A percentile compares a stretch with the other conserved stretches of the same genome.
These are phyloP conservation scores for Drosophila kuntzei DNA, from an alignment of 2,888 invertebrate species.

Conservation along the genomic window DNA sequence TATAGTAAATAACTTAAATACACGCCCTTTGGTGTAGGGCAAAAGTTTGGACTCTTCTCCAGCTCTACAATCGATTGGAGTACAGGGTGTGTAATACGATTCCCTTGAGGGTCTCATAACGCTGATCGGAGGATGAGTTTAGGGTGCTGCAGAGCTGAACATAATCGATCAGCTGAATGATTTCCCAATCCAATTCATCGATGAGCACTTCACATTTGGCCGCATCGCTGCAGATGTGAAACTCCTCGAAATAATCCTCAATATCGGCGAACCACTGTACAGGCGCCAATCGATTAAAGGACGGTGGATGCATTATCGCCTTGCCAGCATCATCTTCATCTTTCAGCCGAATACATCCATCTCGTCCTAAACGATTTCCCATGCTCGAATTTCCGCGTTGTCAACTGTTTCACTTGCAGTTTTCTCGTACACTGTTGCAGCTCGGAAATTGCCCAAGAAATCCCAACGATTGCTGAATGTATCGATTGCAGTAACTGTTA, in stretches of 20 bases:
- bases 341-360: not conserved
- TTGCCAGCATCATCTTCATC: not conserved
- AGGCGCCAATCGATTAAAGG: constrained; percentile 27
- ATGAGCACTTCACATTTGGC: constrained; percentile 39
- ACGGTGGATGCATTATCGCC: constrained; percentile 22
- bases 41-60: not conserved
- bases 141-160: not conserved
- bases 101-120: constrained; percentile 31
- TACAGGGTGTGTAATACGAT: constrained; percentile 17
- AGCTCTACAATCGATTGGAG: not conserved
- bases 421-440: not conserved
- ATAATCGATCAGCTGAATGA: constrained; percentile 25
- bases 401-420: not conserved
- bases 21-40: constrained; percentile 13
- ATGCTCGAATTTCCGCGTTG: constrained; percentile 3
- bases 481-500: not conserved
- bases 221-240: constrained; percentile 29
- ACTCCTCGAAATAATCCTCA: constrained; percentile 34
- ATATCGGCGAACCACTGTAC: constrained; percentile 32
- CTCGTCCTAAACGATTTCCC: constrained; percentile 24
- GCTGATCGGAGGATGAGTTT: not conserved
- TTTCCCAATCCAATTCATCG: constrained; percentile 32
- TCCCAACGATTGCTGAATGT: no score
- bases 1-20: not conserved
- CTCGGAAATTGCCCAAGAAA: not conserved